phyloP scores from a whole-genome alignment of 1,140 invertebrate species.

The Drosophila suzukii region DNA sequence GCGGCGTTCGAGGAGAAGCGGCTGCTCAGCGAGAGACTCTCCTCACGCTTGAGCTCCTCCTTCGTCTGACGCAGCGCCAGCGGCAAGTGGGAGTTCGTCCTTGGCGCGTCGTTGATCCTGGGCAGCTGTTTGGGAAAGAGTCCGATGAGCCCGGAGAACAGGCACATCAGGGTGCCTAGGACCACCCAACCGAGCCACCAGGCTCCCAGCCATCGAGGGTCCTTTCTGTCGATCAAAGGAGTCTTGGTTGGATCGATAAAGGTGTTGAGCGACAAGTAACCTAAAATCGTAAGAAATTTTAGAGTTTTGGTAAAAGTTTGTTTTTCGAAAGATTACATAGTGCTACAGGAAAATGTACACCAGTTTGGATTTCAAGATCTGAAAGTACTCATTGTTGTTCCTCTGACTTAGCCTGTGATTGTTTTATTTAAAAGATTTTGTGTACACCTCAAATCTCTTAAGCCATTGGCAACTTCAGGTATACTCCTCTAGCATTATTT shows the following conservation, averaged over 20 bases:
- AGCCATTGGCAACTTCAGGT: too few relatives aligned
- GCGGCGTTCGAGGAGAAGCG: constrained; percentile 70
- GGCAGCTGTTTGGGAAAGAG: constrained; percentile 87
- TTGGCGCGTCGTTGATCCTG: constrained; percentile 24
- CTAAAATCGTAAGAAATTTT: constrained; percentile 77
- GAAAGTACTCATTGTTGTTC: too few relatives aligned
- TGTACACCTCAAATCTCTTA: too few relatives aligned
- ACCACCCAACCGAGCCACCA: constrained; percentile 90
- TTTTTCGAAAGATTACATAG: too few relatives aligned
- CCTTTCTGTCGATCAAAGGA: constrained; percentile 87
- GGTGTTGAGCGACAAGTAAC: constrained; percentile 87
- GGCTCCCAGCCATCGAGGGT: constrained; percentile 89
- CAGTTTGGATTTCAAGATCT: too few relatives aligned
- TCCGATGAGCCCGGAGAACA: constrained; percentile 87
- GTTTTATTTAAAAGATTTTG: too few relatives aligned
- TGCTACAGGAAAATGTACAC: too few relatives aligned
- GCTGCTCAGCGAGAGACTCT: constrained; percentile 70
- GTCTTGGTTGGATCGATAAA: constrained; percentile 88
- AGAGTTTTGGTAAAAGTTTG: too few relatives aligned
- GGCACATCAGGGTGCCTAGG: constrained; percentile 86
- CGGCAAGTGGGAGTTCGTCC: constrained; percentile 73
- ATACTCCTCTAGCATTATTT: too few relatives aligned
- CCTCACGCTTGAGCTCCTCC: constrained; percentile 70
- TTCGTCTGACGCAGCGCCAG: constrained; percentile 64
- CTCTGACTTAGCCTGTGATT: too few relatives aligned